These are phyloP conservation scores for Saccostrea cuccullata DNA, from an alignment of 1,140 invertebrate species.

Conservation along the genomic window DNA sequence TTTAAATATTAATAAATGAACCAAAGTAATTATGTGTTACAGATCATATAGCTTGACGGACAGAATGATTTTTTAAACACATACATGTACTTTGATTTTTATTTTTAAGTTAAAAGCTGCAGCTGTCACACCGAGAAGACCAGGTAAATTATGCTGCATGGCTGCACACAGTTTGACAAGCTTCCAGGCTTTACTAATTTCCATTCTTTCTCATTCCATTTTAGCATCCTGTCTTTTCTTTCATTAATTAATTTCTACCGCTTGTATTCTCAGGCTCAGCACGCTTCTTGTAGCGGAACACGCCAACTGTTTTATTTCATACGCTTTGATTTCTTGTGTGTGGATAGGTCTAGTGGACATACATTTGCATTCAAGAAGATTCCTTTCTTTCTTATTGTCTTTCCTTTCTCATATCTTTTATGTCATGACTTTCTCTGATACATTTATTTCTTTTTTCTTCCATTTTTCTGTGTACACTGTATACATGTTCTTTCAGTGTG, in stretches of 20 bases:
- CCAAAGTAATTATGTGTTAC: no score
- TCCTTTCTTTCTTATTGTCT: neutral
- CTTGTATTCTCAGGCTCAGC: neutral
- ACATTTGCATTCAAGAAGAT: neutral
- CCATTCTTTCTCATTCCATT: neutral
- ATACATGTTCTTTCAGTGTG: neutral
- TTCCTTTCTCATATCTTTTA: no score
- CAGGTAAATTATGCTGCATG: neutral
- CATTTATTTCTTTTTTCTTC: no score
- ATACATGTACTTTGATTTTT: conserved; percentile 4
- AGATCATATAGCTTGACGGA: no score
- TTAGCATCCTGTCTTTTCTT: neutral
- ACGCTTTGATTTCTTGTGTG: neutral
- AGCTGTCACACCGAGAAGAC: neutral
- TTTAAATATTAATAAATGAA: no score
- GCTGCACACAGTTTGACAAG: neutral
- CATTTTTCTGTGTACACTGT: no score
- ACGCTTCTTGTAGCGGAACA: neutral
- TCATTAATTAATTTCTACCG: neutral
- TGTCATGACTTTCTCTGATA: no score
- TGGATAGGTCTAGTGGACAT: neutral
- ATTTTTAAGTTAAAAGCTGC: conserved; percentile 13
- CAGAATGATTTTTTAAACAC: neutral
- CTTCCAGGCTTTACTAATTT: neutral
- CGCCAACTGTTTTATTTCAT: neutral